Evolutionary conservation across 2,113 vertebrate genomes (phyloP).

Genomic region (Mixornis gularis): DNA sequence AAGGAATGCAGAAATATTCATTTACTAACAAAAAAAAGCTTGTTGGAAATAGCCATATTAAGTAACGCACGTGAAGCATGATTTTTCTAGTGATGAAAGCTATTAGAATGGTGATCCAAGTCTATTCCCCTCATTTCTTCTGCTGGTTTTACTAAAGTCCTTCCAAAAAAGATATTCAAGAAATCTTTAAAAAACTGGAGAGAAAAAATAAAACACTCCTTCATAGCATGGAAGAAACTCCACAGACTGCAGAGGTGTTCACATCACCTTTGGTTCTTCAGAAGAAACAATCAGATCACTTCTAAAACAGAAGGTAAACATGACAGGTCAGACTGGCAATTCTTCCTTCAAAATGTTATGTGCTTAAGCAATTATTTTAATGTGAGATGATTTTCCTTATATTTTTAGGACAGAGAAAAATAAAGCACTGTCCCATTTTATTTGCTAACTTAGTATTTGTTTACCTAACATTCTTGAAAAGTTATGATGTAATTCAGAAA

Average conservation of each 20-base stretch:
- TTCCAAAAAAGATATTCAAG: constrained; percentile 67
- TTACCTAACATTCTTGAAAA: not conserved
- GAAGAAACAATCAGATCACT: constrained; percentile 80
- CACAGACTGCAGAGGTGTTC: constrained; percentile 62
- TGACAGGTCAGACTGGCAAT: constrained; percentile 16
- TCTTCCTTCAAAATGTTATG: not conserved
- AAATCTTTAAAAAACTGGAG: constrained; percentile 70
- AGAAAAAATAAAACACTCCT: constrained; percentile 64
- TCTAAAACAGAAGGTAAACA: constrained; percentile 72
- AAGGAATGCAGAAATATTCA: constrained; percentile 69
- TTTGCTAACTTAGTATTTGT: not conserved
- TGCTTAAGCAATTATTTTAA: not conserved
- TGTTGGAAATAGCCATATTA: constrained; percentile 69
- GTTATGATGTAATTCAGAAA: not conserved
- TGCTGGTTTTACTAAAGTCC: constrained; percentile 73
- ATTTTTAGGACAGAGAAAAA: not conserved
- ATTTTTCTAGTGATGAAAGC: constrained; percentile 70
- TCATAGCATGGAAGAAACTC: constrained; percentile 63
- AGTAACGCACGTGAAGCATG: constrained; percentile 64
- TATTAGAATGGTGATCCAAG: constrained; percentile 66
- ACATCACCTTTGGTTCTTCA: constrained; percentile 70
- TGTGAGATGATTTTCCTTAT: not conserved
- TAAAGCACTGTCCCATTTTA: not conserved
- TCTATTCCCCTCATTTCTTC: constrained; percentile 65
- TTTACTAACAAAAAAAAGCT: constrained; percentile 69